phyloP scores from a whole-genome alignment of 2,888 invertebrate genomes.

The Clivina fossor region DNA sequence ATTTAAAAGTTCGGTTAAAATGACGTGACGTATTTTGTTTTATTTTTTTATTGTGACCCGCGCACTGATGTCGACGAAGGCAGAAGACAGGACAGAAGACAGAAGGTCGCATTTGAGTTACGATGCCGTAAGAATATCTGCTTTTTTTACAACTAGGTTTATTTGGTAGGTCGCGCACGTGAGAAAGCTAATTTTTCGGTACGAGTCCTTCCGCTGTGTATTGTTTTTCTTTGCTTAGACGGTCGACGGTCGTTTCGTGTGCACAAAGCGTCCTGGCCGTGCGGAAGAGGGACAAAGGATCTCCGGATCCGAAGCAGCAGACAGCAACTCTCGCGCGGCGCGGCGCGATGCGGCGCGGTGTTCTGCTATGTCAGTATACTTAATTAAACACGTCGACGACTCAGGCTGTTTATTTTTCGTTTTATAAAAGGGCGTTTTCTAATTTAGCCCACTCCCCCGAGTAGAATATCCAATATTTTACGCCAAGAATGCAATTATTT shows the following conservation, averaged over 20 bases:
- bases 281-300: background rate
- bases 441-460: slow-evolving; percentile 28
- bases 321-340: slow-evolving; percentile 13
- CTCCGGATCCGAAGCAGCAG: slow-evolving; percentile 9
- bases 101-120: too few species aligned
- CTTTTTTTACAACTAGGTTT: too few species aligned
- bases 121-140: too few species aligned
- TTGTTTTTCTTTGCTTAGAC: slow-evolving; percentile 18
- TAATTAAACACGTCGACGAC: slow-evolving; percentile 32
- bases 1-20: too few species aligned
- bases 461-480: slow-evolving; percentile 32
- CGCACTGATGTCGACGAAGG: too few species aligned
- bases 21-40: too few species aligned
- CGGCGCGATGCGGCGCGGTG: slow-evolving; percentile 10
- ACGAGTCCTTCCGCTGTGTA: slow-evolving; percentile 23
- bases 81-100: too few species aligned
- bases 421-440: slow-evolving; percentile 33
- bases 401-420: slow-evolving; percentile 27
- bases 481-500: slow-evolving; percentile 34
- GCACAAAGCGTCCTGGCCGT: slow-evolving; percentile 2
- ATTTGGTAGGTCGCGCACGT: slow-evolving; percentile 21
- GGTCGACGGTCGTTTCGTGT: background rate
- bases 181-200: slow-evolving; percentile 27
- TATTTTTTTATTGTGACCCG: too few species aligned
- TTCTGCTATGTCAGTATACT: slow-evolving; percentile 31